These are phyloP conservation scores for Phengaris alcon DNA, from an alignment of 2,888 invertebrate species.

Conservation along the genomic window DNA sequence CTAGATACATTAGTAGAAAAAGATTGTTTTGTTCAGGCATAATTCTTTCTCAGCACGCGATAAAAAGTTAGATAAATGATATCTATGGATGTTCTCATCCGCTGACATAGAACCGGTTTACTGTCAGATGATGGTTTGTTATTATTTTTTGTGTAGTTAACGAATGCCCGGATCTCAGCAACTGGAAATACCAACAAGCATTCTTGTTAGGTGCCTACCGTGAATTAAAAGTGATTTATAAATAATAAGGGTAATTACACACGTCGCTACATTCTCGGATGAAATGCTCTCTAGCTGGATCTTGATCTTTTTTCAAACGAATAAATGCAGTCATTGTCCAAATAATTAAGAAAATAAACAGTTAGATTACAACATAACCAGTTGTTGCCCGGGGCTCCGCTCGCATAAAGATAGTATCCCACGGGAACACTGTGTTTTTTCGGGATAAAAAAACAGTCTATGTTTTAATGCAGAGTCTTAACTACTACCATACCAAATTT, in stretches of 20 bases:
- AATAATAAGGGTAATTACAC: slow-evolving; percentile 16
- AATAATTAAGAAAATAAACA: not conserved
- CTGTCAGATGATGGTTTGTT: slow-evolving; percentile 68
- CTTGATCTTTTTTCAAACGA: not conserved
- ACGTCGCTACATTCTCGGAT: not conserved
- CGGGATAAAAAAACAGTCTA: too few species aligned
- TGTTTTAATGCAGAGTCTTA: too few species aligned
- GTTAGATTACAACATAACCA: not conserved
- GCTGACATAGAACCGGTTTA: slow-evolving; percentile 62
- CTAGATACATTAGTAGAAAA: not conserved
- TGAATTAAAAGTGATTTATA: slow-evolving; percentile 22
- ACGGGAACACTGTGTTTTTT: too few species aligned
- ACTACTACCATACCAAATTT: too few species aligned
- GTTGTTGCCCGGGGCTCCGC: not conserved
- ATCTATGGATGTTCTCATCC: slow-evolving; percentile 57
- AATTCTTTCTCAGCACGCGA: slow-evolving; percentile 47
- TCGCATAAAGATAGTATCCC: too few species aligned
- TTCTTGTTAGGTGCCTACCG: slow-evolving; percentile 16
- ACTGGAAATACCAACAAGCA: slow-evolving; percentile 28
- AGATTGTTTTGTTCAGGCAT: slow-evolving; percentile 31
- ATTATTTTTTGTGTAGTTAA: slow-evolving; percentile 63
- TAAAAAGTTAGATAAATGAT: slow-evolving; percentile 60
- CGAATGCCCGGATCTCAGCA: slow-evolving; percentile 43
- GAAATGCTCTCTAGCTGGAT: not conserved
- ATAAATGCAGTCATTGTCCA: not conserved